Conservation (phyloP, 2,797 vertebrate species). For the Echeneis naucrates region DNA sequence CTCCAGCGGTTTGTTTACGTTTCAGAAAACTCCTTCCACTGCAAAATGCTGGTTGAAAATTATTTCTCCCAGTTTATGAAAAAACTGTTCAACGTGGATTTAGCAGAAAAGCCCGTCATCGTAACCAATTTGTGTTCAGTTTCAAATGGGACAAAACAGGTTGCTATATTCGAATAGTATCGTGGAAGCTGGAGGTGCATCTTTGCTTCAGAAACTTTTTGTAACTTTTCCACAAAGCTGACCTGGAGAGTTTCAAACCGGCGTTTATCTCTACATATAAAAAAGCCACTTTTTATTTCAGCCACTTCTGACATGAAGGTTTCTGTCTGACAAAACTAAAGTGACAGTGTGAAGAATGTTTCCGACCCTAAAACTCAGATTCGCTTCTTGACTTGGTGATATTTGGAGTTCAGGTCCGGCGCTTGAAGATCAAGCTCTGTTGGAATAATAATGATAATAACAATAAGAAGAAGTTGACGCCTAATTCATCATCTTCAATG, state of each 20-base stretch:
- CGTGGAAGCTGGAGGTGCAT: neutral
- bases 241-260: neutral
- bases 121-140: neutral
- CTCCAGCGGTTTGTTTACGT: too few relatives aligned
- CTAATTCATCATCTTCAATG: constrained; percentile 10
- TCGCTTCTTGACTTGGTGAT: neutral
- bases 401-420: constrained; percentile 39
- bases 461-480: neutral
- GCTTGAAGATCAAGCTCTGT: constrained; percentile 36
- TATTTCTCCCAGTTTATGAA: neutral
- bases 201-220: neutral
- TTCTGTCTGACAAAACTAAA: constrained; percentile 8
- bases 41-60: neutral
- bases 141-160: neutral
- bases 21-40: neutral
- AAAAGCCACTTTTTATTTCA: too few relatives aligned
- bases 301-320: neutral
- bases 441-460: neutral
- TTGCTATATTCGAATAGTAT: neutral
- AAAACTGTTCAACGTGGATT: neutral
- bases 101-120: too few relatives aligned
- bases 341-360: neutral
- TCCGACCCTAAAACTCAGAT: constrained; percentile 10
- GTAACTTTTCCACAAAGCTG: neutral
- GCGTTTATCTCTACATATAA: too few relatives aligned